Evolutionary conservation across 2,797 vertebrate genomes (phyloP).

Genomic region (Molossus molossus): DNA sequence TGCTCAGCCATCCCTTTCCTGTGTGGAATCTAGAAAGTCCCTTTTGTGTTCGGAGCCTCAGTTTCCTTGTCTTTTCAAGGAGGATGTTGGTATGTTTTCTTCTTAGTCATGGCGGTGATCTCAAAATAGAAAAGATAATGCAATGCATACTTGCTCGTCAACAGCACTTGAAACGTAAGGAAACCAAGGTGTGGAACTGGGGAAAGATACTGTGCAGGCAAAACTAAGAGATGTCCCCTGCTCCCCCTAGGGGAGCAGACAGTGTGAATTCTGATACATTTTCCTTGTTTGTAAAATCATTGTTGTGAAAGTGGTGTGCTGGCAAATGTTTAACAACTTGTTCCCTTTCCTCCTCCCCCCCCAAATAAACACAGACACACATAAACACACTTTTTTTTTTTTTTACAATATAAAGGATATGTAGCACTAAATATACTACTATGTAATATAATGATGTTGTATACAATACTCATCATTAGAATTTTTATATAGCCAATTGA

Average conservation of each 20-base stretch:
- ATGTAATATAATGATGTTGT: neutral
- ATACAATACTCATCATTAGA: neutral
- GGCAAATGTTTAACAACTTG: neutral
- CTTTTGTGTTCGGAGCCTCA: neutral
- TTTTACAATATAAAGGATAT: slow-evolving; percentile 29
- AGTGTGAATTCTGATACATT: neutral
- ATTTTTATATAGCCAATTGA: neutral
- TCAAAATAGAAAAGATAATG: neutral
- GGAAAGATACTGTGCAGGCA: neutral
- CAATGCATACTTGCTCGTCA: neutral
- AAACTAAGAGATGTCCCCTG: neutral
- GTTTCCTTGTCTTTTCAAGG: neutral
- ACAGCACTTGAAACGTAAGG: neutral
- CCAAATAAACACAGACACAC: neutral
- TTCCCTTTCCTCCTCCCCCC: neutral
- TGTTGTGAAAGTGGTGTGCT: neutral
- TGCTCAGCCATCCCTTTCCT: neutral
- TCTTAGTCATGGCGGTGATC: neutral
- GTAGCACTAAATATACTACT: neutral
- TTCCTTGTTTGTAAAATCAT: slow-evolving; percentile 21
- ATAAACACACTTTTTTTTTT: neutral
- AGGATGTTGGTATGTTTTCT: neutral
- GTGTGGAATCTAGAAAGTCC: neutral
- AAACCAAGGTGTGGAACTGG: neutral
- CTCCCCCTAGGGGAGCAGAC: neutral